Conservation (phyloP, 2,888 invertebrate genomes). For the Caenorhabditis imperialis region DNA sequence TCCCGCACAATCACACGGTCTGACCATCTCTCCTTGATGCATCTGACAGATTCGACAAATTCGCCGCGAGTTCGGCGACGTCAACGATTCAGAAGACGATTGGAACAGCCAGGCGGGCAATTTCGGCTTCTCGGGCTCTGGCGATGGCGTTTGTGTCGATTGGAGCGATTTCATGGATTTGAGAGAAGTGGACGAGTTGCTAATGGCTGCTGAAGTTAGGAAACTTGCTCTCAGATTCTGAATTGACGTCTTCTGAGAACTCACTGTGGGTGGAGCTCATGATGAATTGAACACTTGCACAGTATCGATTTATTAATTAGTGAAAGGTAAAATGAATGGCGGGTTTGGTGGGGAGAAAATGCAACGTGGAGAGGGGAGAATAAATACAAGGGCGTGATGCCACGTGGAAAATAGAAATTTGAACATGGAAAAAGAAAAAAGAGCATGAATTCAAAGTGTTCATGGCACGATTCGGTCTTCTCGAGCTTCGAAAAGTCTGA, state of each 20-base stretch:
- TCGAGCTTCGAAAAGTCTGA: constrained; percentile 65
- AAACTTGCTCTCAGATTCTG: not conserved
- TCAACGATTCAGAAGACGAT: constrained; percentile 32
- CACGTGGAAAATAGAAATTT: too few species aligned
- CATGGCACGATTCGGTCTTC: constrained; percentile 59
- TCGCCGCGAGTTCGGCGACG: constrained; percentile 42
- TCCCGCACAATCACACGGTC: constrained; percentile 73
- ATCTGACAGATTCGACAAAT: constrained; percentile 74
- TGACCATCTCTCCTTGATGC: constrained; percentile 69
- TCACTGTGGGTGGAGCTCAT: too few species aligned
- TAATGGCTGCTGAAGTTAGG: constrained; percentile 42
- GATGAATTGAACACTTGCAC: too few species aligned
- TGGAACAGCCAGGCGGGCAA: constrained; percentile 29
- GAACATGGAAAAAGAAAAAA: constrained; percentile 14
- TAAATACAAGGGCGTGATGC: constrained; percentile 3
- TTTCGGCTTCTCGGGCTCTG: constrained; percentile 11
- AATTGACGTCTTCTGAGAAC: too few species aligned
- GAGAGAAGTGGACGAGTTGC: constrained; percentile 23
- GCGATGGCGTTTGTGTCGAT: constrained; percentile 26
- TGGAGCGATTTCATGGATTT: constrained; percentile 30
- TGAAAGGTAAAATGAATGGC: too few species aligned
- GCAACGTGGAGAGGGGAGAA: constrained; percentile 9
- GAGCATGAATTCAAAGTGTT: constrained; percentile 45
- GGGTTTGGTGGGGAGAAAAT: too few species aligned
- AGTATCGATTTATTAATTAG: constrained; percentile 4